These are phyloP conservation scores for Anguilla pacifica DNA, from an alignment of 2,797 vertebrate species.

Conservation along the genomic window DNA sequence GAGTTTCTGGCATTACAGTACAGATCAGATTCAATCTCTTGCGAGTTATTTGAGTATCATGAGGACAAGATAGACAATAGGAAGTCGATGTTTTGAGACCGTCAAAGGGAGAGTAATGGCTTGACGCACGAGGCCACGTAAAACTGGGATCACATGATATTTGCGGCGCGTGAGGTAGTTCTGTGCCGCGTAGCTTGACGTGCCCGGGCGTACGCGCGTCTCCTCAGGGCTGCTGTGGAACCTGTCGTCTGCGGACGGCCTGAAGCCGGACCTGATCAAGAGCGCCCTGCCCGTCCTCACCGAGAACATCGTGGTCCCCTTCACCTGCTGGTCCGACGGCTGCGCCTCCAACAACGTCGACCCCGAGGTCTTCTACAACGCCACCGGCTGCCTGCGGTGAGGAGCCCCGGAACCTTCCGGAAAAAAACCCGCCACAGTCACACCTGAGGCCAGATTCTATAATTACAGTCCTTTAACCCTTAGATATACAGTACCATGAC, in stretches of 20 bases:
- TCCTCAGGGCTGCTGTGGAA: constrained; percentile 93
- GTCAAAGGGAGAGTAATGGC: neutral
- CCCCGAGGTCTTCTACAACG: constrained; percentile 85
- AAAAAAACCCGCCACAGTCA: neutral
- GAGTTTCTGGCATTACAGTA: neutral
- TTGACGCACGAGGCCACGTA: neutral
- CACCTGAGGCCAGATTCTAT: neutral
- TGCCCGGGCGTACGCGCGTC: neutral
- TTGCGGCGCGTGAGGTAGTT: neutral
- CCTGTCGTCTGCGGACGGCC: constrained; percentile 82
- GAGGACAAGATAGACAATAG: neutral
- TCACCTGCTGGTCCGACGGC: constrained; percentile 74
- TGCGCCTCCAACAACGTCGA: constrained; percentile 69
- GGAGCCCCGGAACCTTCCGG: neutral
- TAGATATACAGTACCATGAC: too few species aligned
- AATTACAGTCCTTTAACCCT: neutral
- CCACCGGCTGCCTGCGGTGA: constrained; percentile 90
- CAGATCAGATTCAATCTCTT: neutral
- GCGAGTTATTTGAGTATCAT: neutral
- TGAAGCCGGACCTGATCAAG: constrained; percentile 79
- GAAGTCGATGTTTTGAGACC: neutral
- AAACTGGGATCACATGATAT: too few species aligned
- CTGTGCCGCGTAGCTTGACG: neutral
- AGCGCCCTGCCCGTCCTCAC: constrained; percentile 81
- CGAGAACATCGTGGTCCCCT: constrained; percentile 84